phyloP scores from a whole-genome alignment of 1,140 invertebrate species.

The Archivesica marissinica region DNA sequence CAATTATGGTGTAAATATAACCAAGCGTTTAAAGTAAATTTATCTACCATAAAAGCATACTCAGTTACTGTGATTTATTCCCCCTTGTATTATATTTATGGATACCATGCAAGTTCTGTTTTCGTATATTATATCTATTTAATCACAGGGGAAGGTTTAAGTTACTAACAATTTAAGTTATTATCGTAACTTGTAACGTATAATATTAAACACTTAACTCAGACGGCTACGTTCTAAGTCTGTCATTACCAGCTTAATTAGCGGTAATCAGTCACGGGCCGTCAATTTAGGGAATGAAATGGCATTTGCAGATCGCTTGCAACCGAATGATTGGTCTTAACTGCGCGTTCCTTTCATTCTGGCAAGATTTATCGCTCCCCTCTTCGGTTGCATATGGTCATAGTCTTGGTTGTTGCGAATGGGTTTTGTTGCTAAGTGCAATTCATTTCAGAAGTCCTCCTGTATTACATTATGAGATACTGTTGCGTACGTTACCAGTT shows the following conservation, averaged over 20 bases:
- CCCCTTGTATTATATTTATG: slow-evolving; percentile 35
- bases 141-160: slow-evolving; percentile 21
- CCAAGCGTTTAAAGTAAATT: slow-evolving; percentile 3
- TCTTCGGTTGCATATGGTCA: not conserved
- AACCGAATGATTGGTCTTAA: slow-evolving; percentile 9
- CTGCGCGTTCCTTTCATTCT: not conserved
- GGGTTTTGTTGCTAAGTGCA: no score
- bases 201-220: slow-evolving; percentile 47
- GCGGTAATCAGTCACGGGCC: slow-evolving; percentile 35
- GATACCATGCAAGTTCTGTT: slow-evolving; percentile 1
- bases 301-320: slow-evolving; percentile 45
- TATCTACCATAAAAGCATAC: slow-evolving; percentile 15
- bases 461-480: no score
- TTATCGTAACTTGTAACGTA: slow-evolving; percentile 39
- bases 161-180: slow-evolving; percentile 40
- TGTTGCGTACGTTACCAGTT: no score
- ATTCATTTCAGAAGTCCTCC: no score
- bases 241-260: slow-evolving; percentile 49
- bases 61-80: slow-evolving; percentile 24
- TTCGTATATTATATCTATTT: slow-evolving; percentile 31
- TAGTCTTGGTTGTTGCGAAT: no score
- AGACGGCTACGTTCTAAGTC: not conserved
- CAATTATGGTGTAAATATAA: not conserved
- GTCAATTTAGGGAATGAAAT: slow-evolving; percentile 43
- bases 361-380: not conserved